These are phyloP conservation scores for Arrhamphus sclerolepis DNA, from an alignment of 2,797 vertebrate genomes.

Conservation along the genomic window DNA sequence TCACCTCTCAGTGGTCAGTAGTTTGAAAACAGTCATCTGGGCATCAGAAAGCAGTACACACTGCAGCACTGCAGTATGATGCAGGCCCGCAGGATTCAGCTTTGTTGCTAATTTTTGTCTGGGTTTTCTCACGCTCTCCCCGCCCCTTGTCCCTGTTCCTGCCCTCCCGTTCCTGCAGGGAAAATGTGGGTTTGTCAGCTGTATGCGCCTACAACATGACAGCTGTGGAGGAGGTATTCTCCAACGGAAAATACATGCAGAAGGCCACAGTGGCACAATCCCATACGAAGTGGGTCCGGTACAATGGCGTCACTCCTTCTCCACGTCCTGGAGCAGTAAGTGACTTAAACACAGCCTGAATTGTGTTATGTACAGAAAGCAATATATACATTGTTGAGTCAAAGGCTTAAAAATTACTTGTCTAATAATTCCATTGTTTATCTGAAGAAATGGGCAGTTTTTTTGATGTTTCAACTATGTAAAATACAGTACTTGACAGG, in stretches of 20 bases:
- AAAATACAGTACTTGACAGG: background rate
- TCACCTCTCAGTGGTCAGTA: slow-evolving; percentile 94
- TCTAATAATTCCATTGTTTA: too few species aligned
- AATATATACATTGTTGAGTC: too few species aligned
- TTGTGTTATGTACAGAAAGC: too few species aligned
- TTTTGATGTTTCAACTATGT: too few species aligned
- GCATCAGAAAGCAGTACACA: too few species aligned
- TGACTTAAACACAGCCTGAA: slow-evolving; percentile 6
- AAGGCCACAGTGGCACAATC: slow-evolving; percentile 94
- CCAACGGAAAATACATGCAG: slow-evolving; percentile 96
- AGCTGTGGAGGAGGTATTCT: slow-evolving; percentile 90
- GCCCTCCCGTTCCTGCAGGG: slow-evolving; percentile 78
- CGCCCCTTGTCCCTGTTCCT: too few species aligned
- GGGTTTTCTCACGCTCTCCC: background rate
- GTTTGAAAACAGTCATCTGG: background rate
- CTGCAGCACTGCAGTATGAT: background rate
- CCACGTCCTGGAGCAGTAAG: slow-evolving; percentile 96
- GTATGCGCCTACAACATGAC: slow-evolving; percentile 92
- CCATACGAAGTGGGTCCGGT: slow-evolving; percentile 96
- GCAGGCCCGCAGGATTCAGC: background rate
- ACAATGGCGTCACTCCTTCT: slow-evolving; percentile 87
- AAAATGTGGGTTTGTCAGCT: slow-evolving; percentile 93
- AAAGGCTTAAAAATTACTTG: too few species aligned
- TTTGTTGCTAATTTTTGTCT: background rate
- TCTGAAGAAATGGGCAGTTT: too few species aligned